Base-by-base conservation (phyloP, 2,888 invertebrate species). In the Deladenus siricidicola region DNA sequence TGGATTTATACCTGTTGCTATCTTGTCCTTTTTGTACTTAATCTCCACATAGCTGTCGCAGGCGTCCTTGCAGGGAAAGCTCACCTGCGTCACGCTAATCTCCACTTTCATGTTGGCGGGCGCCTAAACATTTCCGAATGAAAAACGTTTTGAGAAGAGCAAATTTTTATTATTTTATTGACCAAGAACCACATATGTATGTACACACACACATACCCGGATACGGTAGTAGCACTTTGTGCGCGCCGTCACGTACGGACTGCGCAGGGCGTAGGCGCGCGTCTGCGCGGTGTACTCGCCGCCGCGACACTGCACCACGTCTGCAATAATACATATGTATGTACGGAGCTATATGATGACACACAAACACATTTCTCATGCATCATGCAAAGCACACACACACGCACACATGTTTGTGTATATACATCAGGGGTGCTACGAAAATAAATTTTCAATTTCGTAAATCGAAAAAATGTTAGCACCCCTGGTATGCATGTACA, bases 31-130 rank as follows among this genome's bases (percentile, higher is more conserved):
- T n/a, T 72, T 76, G 55, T 69, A 64, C 62, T 76, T 76, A 19
- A 76, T 64, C 54, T 76, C 76, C 30, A 76, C 70, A 60, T 64
- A 76, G 4, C 71, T 69, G 39, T 71, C 68, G 60, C 76, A 76
- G 0, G 75, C 70, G 17, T 67, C 59, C 8, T 72, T 70, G 60
- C 76, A 76, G 17, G 70, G 69, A 54, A 71, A 77, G 17, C 66
- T 60, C 2, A 70, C 67, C 28, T n/a, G n/a, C n/a, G n/a, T 70
- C 19, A 77, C 54, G 34, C 74, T 72, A 26, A 75, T 48, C 1
- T 17, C 72, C 58, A 47, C 72, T 72, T 29, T 72, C 60, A 52
- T 54, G 69, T 72, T 51, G 4, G 49, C 56, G 4, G 58, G 44
- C 4, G 45, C 34, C 60, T 50, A 14, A 21, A 50, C 19, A 26